Evolutionary conservation across 1,140 invertebrate genomes (phyloP).

Genomic region (Telenomus remus): DNA sequence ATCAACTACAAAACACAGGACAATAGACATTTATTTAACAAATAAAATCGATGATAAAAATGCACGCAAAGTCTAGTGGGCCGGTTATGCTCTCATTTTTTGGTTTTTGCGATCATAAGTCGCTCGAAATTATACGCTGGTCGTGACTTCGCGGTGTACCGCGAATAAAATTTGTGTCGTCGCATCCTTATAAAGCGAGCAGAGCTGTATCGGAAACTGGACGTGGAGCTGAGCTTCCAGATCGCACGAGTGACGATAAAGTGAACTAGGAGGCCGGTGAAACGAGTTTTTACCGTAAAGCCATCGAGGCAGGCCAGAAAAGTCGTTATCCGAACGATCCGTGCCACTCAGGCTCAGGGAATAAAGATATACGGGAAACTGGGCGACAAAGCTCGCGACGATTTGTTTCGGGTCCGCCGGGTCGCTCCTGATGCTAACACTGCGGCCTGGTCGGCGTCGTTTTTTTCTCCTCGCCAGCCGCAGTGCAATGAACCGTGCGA

Average conservation of each 20-base stretch:
- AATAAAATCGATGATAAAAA: neutral
- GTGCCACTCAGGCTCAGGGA: slow-evolving; percentile 19
- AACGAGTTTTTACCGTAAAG: slow-evolving; percentile 73
- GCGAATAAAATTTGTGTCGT: slow-evolving; percentile 54
- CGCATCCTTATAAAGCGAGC: slow-evolving; percentile 25
- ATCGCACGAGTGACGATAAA: slow-evolving; percentile 53
- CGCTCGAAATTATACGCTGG: slow-evolving; percentile 9
- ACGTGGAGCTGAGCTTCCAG: slow-evolving; percentile 44
- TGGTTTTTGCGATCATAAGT: neutral
- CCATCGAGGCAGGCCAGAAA: slow-evolving; percentile 50
- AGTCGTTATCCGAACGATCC: slow-evolving; percentile 53
- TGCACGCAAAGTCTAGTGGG: neutral
- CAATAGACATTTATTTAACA: slow-evolving; percentile 2
- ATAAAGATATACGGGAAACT: slow-evolving; percentile 28
- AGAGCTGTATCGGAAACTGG: slow-evolving; percentile 45
- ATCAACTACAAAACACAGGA: slow-evolving; percentile 12
- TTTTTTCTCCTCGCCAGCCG: neutral
- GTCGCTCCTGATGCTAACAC: neutral
- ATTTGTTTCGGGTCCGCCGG: neutral
- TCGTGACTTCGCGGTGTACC: slow-evolving; percentile 13
- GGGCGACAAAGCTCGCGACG: neutral
- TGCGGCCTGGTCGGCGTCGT: too few species aligned
- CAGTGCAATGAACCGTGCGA: slow-evolving; percentile 27
- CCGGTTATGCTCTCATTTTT: neutral
- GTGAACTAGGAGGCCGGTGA: slow-evolving; percentile 64